Evolutionary conservation across 2,888 invertebrate species (phyloP).

Genomic region (Acronicta psi): DNA sequence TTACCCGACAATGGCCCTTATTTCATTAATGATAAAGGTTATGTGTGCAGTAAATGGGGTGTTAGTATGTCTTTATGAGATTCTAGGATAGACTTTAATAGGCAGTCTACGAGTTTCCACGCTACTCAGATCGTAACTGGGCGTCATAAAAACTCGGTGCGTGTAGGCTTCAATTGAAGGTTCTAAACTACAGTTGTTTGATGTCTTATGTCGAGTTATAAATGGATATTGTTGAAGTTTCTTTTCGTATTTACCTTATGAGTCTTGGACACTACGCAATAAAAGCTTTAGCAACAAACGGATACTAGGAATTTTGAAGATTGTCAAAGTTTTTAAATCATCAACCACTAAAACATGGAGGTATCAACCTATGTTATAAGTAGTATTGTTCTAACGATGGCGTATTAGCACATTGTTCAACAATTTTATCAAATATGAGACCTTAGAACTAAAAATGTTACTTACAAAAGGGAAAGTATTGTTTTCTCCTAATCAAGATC

Average conservation of each 20-base stretch:
- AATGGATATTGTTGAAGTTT: conserved; percentile 35
- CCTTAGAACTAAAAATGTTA: too few relatives aligned
- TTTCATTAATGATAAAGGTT: conserved; percentile 56
- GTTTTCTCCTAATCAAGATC: too few relatives aligned
- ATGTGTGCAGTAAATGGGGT: conserved; percentile 48
- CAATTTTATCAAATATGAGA: too few relatives aligned
- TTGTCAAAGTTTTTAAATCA: background rate
- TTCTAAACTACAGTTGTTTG: conserved; percentile 54
- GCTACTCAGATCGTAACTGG: conserved; percentile 76
- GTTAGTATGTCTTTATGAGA: conserved; percentile 68
- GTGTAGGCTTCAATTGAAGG: conserved; percentile 64
- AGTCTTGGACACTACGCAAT: conserved; percentile 13
- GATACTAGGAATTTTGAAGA: conserved; percentile 14
- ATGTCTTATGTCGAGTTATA: conserved; percentile 44
- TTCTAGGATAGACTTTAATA: conserved; percentile 85
- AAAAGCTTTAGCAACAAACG: conserved; percentile 7
- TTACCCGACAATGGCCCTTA: conserved; percentile 63
- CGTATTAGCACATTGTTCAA: too few relatives aligned
- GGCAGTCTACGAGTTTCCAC: conserved; percentile 75
- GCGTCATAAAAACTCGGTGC: conserved; percentile 79
- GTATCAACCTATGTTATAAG: too few relatives aligned
- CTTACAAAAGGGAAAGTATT: too few relatives aligned
- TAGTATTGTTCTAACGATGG: too few relatives aligned
- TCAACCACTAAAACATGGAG: background rate
- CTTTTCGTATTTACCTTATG: conserved; percentile 2